These are phyloP conservation scores for Telenomus remus DNA, from an alignment of 1,140 invertebrate species.

Conservation along the genomic window DNA sequence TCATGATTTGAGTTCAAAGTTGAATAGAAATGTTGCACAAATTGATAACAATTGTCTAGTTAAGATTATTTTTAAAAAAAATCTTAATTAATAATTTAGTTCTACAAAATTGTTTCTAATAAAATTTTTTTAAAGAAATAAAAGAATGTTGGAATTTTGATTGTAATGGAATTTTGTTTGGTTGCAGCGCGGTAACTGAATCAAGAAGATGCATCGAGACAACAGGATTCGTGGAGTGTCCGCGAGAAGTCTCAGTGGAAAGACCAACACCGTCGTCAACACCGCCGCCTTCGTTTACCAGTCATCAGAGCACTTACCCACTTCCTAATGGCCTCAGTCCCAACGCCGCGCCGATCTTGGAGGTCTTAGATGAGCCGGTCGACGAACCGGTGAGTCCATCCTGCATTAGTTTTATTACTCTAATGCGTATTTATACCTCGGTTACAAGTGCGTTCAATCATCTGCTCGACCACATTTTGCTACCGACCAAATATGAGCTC, in stretches of 20 bases:
- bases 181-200: slow-evolving; percentile 54
- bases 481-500: not conserved
- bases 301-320: slow-evolving; percentile 51
- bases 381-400: slow-evolving; percentile 65
- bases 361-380: slow-evolving; percentile 67
- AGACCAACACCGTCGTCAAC: slow-evolving; percentile 45
- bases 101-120: too few species aligned
- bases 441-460: too few species aligned
- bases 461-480: not conserved
- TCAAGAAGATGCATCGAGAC: slow-evolving; percentile 54
- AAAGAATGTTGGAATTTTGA: too few species aligned
- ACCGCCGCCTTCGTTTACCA: slow-evolving; percentile 49
- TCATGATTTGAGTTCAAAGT: too few species aligned
- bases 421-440: slow-evolving; percentile 17
- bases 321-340: slow-evolving; percentile 53
- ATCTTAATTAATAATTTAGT: too few species aligned
- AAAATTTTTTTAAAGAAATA: too few species aligned
- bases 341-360: slow-evolving; percentile 55
- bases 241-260: slow-evolving; percentile 41
- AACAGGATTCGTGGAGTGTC: slow-evolving; percentile 55
- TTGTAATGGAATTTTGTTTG: slow-evolving; percentile 21
- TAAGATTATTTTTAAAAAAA: too few species aligned
- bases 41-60: too few species aligned
- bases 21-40: too few species aligned
- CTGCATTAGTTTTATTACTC: slow-evolving; percentile 5